These are phyloP conservation scores for Datnioides undecimradiatus DNA, from an alignment of 2,113 vertebrate species.

Conservation along the genomic window DNA sequence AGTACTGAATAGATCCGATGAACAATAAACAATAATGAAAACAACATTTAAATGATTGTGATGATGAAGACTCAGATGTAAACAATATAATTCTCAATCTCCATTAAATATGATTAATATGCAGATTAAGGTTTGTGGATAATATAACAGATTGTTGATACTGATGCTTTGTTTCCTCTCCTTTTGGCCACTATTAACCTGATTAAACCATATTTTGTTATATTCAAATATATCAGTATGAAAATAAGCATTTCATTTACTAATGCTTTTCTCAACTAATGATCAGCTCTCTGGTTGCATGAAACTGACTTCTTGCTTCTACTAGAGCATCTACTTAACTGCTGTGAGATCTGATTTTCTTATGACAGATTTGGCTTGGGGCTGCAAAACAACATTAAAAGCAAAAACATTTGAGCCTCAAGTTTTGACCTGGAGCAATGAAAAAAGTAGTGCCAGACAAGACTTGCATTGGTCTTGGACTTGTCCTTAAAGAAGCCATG, in stretches of 20 bases:
- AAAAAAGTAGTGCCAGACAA: too few relatives aligned
- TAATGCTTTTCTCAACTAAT: background rate
- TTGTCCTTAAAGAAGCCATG: background rate
- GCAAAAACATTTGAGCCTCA: background rate
- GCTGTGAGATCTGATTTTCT: too few relatives aligned
- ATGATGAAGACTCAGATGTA: background rate
- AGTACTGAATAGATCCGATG: background rate
- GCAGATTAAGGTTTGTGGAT: constrained; percentile 4
- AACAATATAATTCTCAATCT: background rate
- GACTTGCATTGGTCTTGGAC: too few relatives aligned
- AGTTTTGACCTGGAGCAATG: too few relatives aligned
- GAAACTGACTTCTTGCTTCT: background rate
- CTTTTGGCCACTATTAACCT: background rate
- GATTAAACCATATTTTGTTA: background rate
- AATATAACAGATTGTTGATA: background rate
- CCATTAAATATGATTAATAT: background rate
- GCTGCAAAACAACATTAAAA: background rate
- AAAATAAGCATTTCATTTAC: background rate
- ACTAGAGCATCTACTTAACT: too few relatives aligned
- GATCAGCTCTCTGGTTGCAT: background rate
- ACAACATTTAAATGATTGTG: background rate
- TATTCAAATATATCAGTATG: background rate
- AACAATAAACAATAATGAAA: background rate
- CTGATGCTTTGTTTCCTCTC: background rate
- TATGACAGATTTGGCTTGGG: background rate